Conservation (phyloP, 2,113 vertebrate genomes). For the Catagonus wagneri region DNA sequence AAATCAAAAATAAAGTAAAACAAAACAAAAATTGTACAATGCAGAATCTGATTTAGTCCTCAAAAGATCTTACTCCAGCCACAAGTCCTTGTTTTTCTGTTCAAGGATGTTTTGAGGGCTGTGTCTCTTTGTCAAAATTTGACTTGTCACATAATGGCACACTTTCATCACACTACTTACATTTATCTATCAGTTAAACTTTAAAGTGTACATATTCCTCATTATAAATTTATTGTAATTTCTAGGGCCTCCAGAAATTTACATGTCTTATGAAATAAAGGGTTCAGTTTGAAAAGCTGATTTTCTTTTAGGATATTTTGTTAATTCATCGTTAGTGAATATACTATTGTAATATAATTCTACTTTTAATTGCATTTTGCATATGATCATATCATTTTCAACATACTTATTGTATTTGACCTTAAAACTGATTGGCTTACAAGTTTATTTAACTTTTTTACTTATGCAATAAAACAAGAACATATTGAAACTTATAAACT, state of each 20-base stretch:
- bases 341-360: neutral
- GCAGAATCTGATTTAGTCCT: neutral
- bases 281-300: neutral
- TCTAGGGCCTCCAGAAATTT: neutral
- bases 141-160: neutral
- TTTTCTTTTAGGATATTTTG: neutral
- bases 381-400: neutral
- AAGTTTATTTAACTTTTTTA: neutral
- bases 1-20: neutral
- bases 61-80: neutral
- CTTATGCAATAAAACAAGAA: neutral
- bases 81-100: neutral
- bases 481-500: neutral
- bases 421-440: neutral
- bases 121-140: neutral
- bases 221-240: neutral
- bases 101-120: neutral
- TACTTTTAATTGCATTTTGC: neutral
- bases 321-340: neutral
- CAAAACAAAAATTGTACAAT: neutral
- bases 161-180: neutral
- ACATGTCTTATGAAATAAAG: neutral
- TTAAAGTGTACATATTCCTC: neutral
- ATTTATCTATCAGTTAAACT: neutral
- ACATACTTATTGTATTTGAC: neutral